Conservation (phyloP, 2,797 vertebrate species). For the Fistularia commersonii region DNA sequence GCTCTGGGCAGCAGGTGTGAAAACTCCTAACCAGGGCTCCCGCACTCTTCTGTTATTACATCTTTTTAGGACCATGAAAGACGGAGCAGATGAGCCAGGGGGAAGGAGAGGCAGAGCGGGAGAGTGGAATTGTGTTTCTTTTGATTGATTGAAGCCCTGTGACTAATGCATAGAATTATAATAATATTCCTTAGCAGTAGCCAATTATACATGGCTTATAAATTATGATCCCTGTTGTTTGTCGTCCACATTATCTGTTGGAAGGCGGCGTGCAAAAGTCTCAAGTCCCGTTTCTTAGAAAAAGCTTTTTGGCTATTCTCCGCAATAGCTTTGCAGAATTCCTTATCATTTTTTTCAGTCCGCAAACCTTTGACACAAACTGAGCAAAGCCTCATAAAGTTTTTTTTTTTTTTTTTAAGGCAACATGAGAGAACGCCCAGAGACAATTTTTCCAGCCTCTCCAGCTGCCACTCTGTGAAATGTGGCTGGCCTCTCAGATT, state of each 20-base stretch:
- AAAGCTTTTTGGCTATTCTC: constrained; percentile 27
- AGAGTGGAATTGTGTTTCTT: constrained; percentile 61
- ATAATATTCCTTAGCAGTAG: constrained; percentile 56
- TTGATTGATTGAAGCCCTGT: constrained; percentile 66
- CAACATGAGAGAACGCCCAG: constrained; percentile 33
- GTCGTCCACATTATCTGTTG: constrained; percentile 23
- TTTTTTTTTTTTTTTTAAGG: constrained; percentile 38
- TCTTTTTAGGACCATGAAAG: constrained; percentile 73
- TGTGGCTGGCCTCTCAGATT: constrained; percentile 55
- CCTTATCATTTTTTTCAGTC: constrained; percentile 9
- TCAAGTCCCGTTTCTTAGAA: constrained; percentile 21
- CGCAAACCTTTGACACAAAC: neutral
- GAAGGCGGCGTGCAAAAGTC: constrained; percentile 28
- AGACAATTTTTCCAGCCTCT: constrained; percentile 56
- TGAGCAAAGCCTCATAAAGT: constrained; percentile 36
- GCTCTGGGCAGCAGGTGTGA: constrained; percentile 75
- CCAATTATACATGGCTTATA: constrained; percentile 63
- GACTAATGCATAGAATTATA: constrained; percentile 72
- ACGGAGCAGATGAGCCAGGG: constrained; percentile 64
- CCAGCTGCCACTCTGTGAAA: constrained; percentile 55
- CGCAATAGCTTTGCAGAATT: constrained; percentile 17
- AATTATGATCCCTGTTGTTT: constrained; percentile 49
- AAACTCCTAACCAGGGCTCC: constrained; percentile 64
- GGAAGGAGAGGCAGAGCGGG: constrained; percentile 40
- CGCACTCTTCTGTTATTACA: constrained; percentile 72